A percentile compares a stretch with the other conserved stretches of the same genome.
phyloP scores from a whole-genome alignment of 2,888 invertebrate genomes.

The Chaitophorus viminalis region DNA sequence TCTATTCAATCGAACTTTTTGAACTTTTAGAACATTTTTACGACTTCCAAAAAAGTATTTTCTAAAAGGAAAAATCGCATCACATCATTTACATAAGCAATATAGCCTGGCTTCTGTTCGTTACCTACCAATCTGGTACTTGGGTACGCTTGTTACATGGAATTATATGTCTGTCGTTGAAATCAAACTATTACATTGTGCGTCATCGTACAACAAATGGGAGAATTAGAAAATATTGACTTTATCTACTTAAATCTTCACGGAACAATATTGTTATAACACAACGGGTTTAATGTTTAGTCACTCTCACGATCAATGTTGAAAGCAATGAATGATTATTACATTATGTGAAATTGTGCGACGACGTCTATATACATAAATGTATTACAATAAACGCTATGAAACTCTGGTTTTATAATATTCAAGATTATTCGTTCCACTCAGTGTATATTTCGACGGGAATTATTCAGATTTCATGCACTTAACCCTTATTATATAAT shows the following conservation, averaged over 20 bases:
- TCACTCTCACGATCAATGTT: conserved; percentile 19
- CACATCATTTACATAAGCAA: neutral
- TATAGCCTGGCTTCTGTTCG: too few species aligned
- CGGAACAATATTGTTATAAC: conserved; percentile 8
- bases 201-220: neutral
- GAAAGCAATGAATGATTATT: conserved; percentile 27
- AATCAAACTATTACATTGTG: neutral
- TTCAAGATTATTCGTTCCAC: conserved; percentile 26
- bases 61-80: neutral
- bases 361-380: neutral
- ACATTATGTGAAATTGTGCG: neutral
- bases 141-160: too few species aligned
- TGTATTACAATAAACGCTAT: neutral
- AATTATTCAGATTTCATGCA: conserved; percentile 22
- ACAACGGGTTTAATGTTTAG: neutral
- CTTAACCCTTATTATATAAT: neutral
- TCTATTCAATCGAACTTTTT: neutral
- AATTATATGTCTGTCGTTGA: neutral
- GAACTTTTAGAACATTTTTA: neutral
- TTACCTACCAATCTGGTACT: neutral
- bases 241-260: neutral
- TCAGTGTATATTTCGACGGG: conserved; percentile 4
- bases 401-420: neutral
- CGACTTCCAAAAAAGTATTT: neutral
- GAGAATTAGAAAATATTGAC: neutral